Conservation (phyloP, 2,888 invertebrate species). For the Mimachlamys varia region DNA sequence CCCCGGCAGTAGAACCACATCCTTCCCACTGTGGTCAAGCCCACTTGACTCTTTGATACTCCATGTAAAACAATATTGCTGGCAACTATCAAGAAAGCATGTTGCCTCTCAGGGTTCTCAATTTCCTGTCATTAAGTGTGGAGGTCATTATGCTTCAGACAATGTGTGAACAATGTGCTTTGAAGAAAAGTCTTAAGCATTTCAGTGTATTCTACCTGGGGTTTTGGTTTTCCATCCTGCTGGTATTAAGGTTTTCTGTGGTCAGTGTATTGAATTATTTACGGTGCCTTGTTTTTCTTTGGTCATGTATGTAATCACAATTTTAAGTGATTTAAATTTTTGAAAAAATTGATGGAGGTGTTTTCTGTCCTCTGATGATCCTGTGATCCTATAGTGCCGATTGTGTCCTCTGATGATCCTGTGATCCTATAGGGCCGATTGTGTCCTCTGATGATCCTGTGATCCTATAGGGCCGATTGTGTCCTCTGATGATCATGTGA, state of each 20-base stretch:
- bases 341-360: too few relatives aligned
- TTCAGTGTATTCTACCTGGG: background rate
- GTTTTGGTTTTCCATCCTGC: background rate
- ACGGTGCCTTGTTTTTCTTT: too few relatives aligned
- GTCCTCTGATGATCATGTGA: too few relatives aligned
- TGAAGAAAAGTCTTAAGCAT: background rate
- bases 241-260: background rate
- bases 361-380: too few relatives aligned
- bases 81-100: background rate
- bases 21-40: constrained; percentile 23
- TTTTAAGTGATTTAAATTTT: too few relatives aligned
- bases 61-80: background rate
- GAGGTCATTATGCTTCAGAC: background rate
- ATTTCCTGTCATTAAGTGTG: background rate
- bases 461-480: too few relatives aligned
- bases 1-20: background rate
- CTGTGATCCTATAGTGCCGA: too few relatives aligned
- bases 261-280: background rate
- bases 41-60: constrained; percentile 11
- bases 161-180: background rate
- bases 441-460: too few relatives aligned
- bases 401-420: too few relatives aligned
- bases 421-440: too few relatives aligned
- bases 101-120: constrained; percentile 9
- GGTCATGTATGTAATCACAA: too few relatives aligned